Evolutionary conservation across 92 coral and sea anemone species (phyloP), one percentile per base, ranked within the genome.

Genomic region (Siderastrea radians): DNA sequence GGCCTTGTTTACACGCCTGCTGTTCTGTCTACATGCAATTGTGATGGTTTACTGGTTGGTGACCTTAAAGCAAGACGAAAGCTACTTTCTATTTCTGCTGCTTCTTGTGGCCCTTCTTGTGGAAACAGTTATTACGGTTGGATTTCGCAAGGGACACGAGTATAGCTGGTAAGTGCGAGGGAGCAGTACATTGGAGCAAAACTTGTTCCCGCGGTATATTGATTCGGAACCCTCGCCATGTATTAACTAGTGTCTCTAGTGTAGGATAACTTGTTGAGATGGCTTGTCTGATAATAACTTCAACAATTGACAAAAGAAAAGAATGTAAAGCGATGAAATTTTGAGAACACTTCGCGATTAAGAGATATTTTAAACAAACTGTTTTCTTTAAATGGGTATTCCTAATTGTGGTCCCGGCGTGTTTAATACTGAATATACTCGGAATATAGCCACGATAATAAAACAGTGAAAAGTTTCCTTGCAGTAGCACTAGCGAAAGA

Each of bases 1-100:
- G 2, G 99, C 99, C 4, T 68, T 96, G 66, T 91, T 96, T 49
- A 95, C 98, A 52, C 92, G 99, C n/a, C 88, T 96, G 15, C 76
- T 96, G 58, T 96, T 96, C 52, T 83, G 87, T 53, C 48, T 96
- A 12, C 99, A 96, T 90, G 94, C 94, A 1, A 91, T 90, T 17
- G 77, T 92, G 43, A 96, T 96, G 93, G 86, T 95, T 73, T 95
- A 95, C 89, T 95, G 98, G 99, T 83, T 96, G 49, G 95, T 90
- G 73, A 80, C 84, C 26, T 90, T 95, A 67, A 93, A 93, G 73
- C 88, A 67, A 78, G 92, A 91, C 71, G 77, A 75, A 16, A 54
- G 68, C 15, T 88, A 92, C 68, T 96, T 86, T 78, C 78, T 96
- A 13, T 92, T 96, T 77, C 77, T 88, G 65, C 72, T 89, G 44